These are phyloP conservation scores for Cherax quadricarinatus DNA, from an alignment of 1,140 invertebrate species.

Conservation along the genomic window DNA sequence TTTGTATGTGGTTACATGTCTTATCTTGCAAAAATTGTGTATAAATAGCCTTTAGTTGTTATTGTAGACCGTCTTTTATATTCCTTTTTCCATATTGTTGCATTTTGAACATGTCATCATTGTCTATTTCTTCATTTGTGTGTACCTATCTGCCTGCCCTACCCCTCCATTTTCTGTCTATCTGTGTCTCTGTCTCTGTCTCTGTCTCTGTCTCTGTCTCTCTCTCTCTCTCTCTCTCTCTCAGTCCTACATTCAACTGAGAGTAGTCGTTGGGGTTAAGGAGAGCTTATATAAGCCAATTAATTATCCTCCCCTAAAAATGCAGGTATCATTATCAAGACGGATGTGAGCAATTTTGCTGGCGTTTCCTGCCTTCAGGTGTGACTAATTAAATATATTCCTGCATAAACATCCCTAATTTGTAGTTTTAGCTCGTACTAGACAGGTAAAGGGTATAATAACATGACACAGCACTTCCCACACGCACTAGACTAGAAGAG, in stretches of 20 bases:
- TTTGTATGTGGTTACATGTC: no score
- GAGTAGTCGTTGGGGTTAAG: not conserved
- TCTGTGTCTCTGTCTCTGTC: no score
- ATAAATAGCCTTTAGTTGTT: no score
- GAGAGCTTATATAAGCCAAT: not conserved
- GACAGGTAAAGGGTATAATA: not conserved
- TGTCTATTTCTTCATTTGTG: no score
- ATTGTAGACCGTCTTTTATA: no score
- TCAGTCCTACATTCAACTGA: not conserved
- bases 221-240: not conserved
- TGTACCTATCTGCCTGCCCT: no score
- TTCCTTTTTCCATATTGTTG: no score
- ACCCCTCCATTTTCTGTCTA: no score
- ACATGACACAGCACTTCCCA: not conserved
- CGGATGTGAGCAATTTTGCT: not conserved
- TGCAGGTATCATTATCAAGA: not conserved
- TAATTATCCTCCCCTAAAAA: not conserved
- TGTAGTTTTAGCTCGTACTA: not conserved
- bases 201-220: not conserved
- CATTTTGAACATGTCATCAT: no score
- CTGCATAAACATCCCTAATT: not conserved
- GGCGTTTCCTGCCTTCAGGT: not conserved
- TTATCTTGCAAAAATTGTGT: no score
- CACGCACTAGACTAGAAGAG: not conserved
- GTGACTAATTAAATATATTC: conserved; percentile 1